Base-by-base conservation (phyloP, 2,888 invertebrate species). In the Tetragnatha montana region DNA sequence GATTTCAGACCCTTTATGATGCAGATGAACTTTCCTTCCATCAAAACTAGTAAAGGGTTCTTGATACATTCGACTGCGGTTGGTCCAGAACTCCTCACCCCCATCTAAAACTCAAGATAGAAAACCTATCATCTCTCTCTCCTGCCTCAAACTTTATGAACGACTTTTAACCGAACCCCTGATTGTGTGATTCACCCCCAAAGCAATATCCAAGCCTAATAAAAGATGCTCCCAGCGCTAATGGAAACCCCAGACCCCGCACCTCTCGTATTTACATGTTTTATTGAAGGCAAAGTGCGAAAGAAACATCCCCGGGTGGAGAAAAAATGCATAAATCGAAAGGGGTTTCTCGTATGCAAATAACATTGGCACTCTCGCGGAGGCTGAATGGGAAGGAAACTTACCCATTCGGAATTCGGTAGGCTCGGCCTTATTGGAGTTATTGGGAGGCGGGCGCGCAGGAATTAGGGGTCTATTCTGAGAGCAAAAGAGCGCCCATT, bases 211-310 rank as follows among this genome's bases (percentile, higher is more conserved):
- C 60, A 19, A 22, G 51, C 21, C 70, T 81, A 81, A 81, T 81
- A 81, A 81, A 81, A 81, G 70, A 47, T 70, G n/a, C 19, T 19
- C 47, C 70, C 19, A 49, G 17, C 70, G 7, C 60, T 70, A 81
- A 81, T 69, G 69, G 81, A 70, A 70, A 81, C 22, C 70, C 47
- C 70, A 81, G 70, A 12, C n/a, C 80, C 70, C 68, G 69, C 19
- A 35, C 35, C 69, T 68, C 47, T n/a, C 19, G 69, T 76, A 84
- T 84, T 84, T 76, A 84, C 75, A 84, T 84, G 68, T 84, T 84
- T 84, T 76, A 84, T 84, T 84, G 84, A 49, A 84, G 82, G 47
- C 21, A 84, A 76, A 84, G 75, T 76, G 69, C 75, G 69, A 84
- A 84, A 84, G 84, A 84, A 84, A 76, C 76, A 75, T 69, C 21